Evolutionary conservation across 2,797 vertebrate species (phyloP).

Genomic region (Dipus sagitta): DNA sequence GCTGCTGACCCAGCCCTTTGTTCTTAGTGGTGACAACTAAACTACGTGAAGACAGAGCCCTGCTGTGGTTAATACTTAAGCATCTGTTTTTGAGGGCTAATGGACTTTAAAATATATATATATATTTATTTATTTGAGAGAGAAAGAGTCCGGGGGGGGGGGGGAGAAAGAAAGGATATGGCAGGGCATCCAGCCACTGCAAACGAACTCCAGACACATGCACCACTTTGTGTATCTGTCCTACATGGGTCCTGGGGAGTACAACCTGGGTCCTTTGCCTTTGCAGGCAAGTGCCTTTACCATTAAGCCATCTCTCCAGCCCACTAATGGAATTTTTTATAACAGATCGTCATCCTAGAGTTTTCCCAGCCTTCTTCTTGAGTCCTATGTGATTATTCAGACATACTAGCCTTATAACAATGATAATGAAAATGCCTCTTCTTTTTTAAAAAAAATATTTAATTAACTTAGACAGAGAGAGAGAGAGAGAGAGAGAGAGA

Average conservation of each 20-base stretch:
- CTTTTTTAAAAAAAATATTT: slow-evolving; percentile 28
- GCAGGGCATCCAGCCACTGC: no score
- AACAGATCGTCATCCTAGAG: background rate
- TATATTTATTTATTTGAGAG: no score
- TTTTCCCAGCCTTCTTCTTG: background rate
- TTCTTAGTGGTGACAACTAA: background rate
- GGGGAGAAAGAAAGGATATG: no score
- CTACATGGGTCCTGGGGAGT: no score
- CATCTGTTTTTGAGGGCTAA: background rate
- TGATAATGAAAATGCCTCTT: slow-evolving; percentile 20
- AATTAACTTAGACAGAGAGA: background rate
- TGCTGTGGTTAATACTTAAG: background rate
- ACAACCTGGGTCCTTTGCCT: no score
- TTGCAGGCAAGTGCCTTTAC: no score
- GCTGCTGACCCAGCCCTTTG: background rate
- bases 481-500: no score
- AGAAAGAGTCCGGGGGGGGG: no score
- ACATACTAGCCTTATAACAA: slow-evolving; percentile 58
- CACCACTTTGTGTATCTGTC: no score
- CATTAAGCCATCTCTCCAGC: no score
- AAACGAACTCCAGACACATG: no score
- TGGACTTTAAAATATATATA: no score
- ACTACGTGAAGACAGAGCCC: background rate
- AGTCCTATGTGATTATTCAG: slow-evolving; percentile 59
- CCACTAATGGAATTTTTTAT: slow-evolving; percentile 9